phyloP scores from a whole-genome alignment of 2,888 invertebrate genomes.

The Lissonota sp. region DNA sequence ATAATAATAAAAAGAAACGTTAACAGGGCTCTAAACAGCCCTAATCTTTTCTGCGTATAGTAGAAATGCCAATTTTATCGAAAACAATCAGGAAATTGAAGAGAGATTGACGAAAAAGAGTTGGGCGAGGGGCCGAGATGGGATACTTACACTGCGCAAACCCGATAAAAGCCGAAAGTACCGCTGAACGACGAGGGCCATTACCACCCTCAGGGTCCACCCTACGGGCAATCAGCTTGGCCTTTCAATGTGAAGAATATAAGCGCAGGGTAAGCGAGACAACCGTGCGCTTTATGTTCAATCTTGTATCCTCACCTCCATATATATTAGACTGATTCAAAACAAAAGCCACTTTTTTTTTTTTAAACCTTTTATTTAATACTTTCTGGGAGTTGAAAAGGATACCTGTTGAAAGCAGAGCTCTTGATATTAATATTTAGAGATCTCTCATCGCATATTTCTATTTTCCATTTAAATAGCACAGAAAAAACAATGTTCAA shows the following conservation, averaged over 20 bases:
- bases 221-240: constrained; percentile 56
- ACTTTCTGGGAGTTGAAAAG: too few species aligned
- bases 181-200: constrained; percentile 66
- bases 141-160: constrained; percentile 55
- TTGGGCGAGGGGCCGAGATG: background rate
- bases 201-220: constrained; percentile 61
- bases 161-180: constrained; percentile 67
- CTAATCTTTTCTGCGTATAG: background rate
- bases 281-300: constrained; percentile 52
- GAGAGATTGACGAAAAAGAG: background rate
- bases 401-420: too few species aligned
- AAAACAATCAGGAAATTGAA: constrained; percentile 5
- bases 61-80: constrained; percentile 11
- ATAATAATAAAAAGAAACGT: too few species aligned
- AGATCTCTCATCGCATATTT: too few species aligned
- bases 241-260: constrained; percentile 49
- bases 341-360: too few species aligned
- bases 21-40: too few species aligned
- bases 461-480: too few species aligned
- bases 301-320: constrained; percentile 40
- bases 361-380: too few species aligned
- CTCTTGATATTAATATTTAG: too few species aligned
- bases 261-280: constrained; percentile 29
- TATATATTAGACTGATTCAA: background rate
- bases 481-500: too few species aligned